phyloP scores from a whole-genome alignment of 2,797 vertebrate genomes.

The Semotilus atromaculatus region DNA sequence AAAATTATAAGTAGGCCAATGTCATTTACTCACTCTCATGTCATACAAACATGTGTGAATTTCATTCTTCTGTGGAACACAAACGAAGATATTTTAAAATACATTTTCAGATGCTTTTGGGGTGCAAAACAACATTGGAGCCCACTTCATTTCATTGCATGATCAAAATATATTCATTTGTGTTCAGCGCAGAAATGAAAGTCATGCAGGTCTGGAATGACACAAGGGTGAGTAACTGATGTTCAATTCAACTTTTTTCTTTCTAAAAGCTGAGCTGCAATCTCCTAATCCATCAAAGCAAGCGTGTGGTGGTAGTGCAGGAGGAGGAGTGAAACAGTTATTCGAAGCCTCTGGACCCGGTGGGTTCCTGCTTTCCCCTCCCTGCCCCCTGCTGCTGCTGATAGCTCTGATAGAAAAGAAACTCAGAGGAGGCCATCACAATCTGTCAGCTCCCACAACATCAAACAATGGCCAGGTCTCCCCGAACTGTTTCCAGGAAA shows the following conservation, averaged over 20 bases:
- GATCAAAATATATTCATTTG: neutral
- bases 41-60: neutral
- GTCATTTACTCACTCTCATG: neutral
- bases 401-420: conserved; percentile 57
- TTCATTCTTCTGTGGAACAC: neutral
- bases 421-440: conserved; percentile 62
- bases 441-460: conserved; percentile 63
- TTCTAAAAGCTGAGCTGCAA: conserved; percentile 25
- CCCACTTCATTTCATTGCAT: neutral
- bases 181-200: neutral
- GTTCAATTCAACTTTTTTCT: conserved; percentile 15
- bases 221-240: neutral
- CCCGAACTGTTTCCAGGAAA: conserved; percentile 54
- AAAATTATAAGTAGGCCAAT: neutral
- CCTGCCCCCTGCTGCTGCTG: conserved; percentile 60
- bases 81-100: conserved; percentile 1
- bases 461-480: conserved; percentile 62
- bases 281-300: conserved; percentile 53
- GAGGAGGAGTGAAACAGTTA: conserved; percentile 54
- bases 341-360: conserved; percentile 54
- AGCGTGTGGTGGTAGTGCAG: conserved; percentile 18
- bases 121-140: neutral
- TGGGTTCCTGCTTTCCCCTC: conserved; percentile 56
- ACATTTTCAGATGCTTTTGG: neutral
- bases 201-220: conserved; percentile 18